These are phyloP conservation scores for Hyperoplus lanceolatus DNA, from an alignment of 2,797 vertebrate genomes.

Conservation along the genomic window DNA sequence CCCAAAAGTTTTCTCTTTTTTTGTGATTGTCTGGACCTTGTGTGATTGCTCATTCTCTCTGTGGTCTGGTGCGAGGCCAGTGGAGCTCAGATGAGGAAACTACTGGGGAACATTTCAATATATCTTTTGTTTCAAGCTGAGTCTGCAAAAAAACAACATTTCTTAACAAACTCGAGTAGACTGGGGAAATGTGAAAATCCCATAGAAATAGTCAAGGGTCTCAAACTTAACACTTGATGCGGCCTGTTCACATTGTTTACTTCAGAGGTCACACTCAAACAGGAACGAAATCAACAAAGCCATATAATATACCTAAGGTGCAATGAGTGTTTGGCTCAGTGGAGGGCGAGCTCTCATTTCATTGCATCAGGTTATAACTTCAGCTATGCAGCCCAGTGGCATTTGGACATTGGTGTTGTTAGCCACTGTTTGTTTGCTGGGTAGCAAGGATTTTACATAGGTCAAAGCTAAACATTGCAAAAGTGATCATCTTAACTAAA, in stretches of 20 bases:
- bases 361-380: conserved; percentile 36
- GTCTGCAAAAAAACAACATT: conserved; percentile 14
- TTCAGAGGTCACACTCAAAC: neutral
- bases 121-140: conserved; percentile 12
- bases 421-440: neutral
- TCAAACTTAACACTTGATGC: neutral
- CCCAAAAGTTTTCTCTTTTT: conserved; percentile 36
- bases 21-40: conserved; percentile 53
- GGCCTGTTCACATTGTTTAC: conserved; percentile 22
- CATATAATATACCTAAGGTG: conserved; percentile 29
- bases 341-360: conserved; percentile 55
- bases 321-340: conserved; percentile 56
- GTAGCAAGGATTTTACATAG: too few relatives aligned
- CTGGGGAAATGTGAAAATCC: neutral
- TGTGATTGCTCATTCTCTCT: conserved; percentile 66
- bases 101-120: conserved; percentile 20
- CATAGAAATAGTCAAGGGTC: neutral
- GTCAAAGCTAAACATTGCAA: too few relatives aligned
- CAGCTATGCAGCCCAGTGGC: conserved; percentile 23
- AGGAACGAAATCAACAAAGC: conserved; percentile 3
- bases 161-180: conserved; percentile 18
- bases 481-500: neutral
- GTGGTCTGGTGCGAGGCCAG: conserved; percentile 61
- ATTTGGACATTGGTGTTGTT: conserved; percentile 2
- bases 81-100: conserved; percentile 29